These are phyloP conservation scores for Bedellia somnulentella DNA, from an alignment of 2,888 invertebrate species.

Conservation along the genomic window DNA sequence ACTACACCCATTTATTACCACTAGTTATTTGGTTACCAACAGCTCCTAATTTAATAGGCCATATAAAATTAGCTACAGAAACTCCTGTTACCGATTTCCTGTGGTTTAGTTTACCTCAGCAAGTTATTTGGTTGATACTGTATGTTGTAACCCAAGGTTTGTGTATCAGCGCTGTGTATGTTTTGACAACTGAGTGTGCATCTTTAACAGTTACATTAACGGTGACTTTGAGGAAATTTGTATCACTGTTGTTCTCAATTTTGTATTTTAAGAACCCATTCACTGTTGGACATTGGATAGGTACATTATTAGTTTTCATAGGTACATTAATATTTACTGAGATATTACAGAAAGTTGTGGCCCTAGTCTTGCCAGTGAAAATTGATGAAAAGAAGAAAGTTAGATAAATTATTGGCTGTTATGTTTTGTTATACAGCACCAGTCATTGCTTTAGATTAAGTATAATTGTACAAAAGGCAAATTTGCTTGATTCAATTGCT, in stretches of 20 bases:
- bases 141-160: slow-evolving; percentile 88
- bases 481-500: too few species aligned
- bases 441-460: too few species aligned
- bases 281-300: slow-evolving; percentile 87
- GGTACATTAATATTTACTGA: slow-evolving; percentile 95
- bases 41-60: slow-evolving; percentile 73
- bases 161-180: slow-evolving; percentile 94
- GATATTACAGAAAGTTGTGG: slow-evolving; percentile 56
- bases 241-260: slow-evolving; percentile 93
- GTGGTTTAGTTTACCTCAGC: slow-evolving; percentile 67
- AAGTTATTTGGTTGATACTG: slow-evolving; percentile 75
- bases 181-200: slow-evolving; percentile 90
- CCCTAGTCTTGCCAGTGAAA: slow-evolving; percentile 24
- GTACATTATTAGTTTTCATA: slow-evolving; percentile 85
- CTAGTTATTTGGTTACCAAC: slow-evolving; percentile 87
- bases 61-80: slow-evolving; percentile 70
- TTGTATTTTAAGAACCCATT: slow-evolving; percentile 94
- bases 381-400: slow-evolving; percentile 27
- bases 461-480: too few species aligned
- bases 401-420: slow-evolving; percentile 17
- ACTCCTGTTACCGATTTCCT: slow-evolving; percentile 67
- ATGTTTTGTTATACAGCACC: too few species aligned
- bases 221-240: slow-evolving; percentile 93
- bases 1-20: slow-evolving; percentile 87
- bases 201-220: slow-evolving; percentile 95